A percentile compares a stretch with the other conserved stretches of the same genome.
phyloP scores from a whole-genome alignment of 2,797 vertebrate species.

The Iguana delicatissima region DNA sequence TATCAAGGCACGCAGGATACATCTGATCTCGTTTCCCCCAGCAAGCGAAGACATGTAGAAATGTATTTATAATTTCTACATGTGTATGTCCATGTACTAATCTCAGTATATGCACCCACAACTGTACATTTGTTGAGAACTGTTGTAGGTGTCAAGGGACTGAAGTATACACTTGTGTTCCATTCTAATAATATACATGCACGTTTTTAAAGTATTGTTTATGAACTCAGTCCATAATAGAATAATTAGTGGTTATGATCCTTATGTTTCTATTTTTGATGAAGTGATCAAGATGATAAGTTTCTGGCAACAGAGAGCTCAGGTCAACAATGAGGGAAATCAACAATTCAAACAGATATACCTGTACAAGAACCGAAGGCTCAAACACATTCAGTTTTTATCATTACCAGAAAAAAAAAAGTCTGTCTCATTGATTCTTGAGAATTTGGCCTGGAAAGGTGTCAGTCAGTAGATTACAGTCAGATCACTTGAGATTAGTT shows the following conservation, averaged over 20 bases:
- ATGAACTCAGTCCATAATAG: background rate
- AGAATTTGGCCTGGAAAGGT: background rate
- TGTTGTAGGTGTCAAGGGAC: too few relatives aligned
- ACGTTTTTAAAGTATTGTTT: background rate
- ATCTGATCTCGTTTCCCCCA: slow-evolving; percentile 91
- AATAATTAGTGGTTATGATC: background rate
- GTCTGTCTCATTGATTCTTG: background rate
- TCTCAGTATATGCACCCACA: background rate
- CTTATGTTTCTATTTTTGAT: background rate
- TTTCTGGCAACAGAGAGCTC: too few relatives aligned
- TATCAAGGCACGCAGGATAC: slow-evolving; percentile 92
- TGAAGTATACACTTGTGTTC: background rate
- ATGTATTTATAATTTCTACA: background rate
- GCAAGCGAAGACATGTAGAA: slow-evolving; percentile 79
- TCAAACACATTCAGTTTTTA: background rate
- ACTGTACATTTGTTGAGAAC: background rate
- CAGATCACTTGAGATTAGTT: background rate
- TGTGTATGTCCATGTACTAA: background rate
- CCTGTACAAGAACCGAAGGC: background rate
- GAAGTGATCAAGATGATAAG: background rate
- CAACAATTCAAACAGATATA: background rate
- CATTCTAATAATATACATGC: background rate
- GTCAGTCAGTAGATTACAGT: background rate
- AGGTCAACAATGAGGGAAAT: background rate
- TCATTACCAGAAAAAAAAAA: too few relatives aligned